phyloP scores from a whole-genome alignment of 1,140 invertebrate genomes.

The Parasteatoda tepidariorum region DNA sequence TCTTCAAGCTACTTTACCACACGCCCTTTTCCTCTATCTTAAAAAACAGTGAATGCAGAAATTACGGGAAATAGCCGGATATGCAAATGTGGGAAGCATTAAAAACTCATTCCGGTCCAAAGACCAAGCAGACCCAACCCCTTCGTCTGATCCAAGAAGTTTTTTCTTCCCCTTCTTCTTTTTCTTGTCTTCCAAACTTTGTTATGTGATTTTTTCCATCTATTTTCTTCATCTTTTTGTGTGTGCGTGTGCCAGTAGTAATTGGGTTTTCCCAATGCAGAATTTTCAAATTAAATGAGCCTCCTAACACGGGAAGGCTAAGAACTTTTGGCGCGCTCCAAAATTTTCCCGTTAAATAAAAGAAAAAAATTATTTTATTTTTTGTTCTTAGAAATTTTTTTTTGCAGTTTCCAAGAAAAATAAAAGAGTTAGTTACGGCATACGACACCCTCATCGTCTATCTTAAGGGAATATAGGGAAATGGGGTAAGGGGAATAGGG shows the following conservation, averaged over 20 bases:
- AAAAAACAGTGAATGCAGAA: slow-evolving; percentile 47
- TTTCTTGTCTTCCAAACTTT: neutral
- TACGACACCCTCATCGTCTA: neutral
- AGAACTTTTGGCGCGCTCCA: neutral
- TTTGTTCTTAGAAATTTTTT: slow-evolving; percentile 2
- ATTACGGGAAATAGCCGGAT: slow-evolving; percentile 43
- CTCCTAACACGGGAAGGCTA: neutral
- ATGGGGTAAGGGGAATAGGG: neutral
- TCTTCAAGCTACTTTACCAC: slow-evolving; percentile 32
- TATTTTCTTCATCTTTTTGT: neutral
- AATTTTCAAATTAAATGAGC: slow-evolving; percentile 51
- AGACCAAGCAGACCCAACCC: neutral
- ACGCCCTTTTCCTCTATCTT: neutral
- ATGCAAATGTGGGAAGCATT: slow-evolving; percentile 54
- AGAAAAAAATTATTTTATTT: neutral
- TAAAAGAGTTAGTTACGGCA: slow-evolving; percentile 27
- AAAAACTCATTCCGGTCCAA: slow-evolving; percentile 46
- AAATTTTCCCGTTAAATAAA: neutral
- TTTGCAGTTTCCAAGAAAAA: slow-evolving; percentile 1
- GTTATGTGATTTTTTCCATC: neutral
- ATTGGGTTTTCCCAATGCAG: slow-evolving; percentile 38
- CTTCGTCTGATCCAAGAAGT: neutral
- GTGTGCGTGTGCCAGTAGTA: slow-evolving; percentile 7
- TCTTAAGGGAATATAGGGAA: neutral
- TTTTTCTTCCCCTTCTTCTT: neutral